Evolutionary conservation across 2,113 vertebrate species (phyloP).

Genomic region (Pseudopodoces humilis): DNA sequence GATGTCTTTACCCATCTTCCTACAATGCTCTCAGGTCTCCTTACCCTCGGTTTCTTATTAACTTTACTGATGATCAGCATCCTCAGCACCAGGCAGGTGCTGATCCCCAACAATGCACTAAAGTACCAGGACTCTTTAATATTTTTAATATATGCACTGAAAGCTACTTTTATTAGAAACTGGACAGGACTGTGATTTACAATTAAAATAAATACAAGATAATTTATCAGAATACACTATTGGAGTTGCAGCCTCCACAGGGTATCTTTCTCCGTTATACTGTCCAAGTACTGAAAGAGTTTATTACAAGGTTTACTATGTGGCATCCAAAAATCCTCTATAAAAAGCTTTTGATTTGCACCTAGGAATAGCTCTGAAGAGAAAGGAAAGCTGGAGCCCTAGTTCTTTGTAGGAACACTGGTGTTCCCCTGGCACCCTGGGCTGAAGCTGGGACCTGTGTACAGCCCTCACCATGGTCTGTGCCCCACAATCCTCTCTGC

Average conservation of each 20-base stretch:
- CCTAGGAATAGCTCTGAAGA: background rate
- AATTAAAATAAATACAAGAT: background rate
- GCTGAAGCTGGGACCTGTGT: background rate
- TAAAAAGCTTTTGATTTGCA: background rate
- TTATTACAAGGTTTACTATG: background rate
- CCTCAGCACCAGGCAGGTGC: background rate
- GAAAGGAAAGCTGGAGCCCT: background rate
- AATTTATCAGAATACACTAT: background rate
- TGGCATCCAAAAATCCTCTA: background rate
- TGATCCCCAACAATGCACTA: background rate
- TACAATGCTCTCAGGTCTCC: background rate
- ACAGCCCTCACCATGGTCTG: background rate
- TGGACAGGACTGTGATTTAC: background rate
- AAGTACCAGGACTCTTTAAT: background rate
- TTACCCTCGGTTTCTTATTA: background rate
- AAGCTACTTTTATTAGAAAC: background rate
- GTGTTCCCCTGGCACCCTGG: background rate
- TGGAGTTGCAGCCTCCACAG: background rate
- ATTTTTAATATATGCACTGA: background rate
- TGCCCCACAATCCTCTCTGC: background rate
- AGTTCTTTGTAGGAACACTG: background rate
- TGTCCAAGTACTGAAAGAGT: background rate
- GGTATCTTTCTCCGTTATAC: background rate
- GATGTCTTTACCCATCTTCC: background rate
- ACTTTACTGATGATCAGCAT: background rate